Base-by-base conservation (phyloP, 2,888 invertebrate genomes). In the Archips crataeganus region DNA sequence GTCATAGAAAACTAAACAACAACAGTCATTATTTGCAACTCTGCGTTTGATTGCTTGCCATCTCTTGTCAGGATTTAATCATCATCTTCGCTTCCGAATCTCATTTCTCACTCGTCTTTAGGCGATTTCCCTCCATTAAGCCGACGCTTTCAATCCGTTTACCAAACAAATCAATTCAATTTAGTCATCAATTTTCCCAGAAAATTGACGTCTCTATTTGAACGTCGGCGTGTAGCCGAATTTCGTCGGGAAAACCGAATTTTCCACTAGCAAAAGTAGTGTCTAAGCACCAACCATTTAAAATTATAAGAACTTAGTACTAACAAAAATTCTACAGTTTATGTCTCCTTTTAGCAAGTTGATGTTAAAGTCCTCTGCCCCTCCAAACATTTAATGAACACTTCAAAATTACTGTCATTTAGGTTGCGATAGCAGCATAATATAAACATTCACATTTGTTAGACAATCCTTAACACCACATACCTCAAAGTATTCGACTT, bases 111-210 rank as follows among this genome's bases (percentile, higher is more conserved):
- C 79, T 77, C 64, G 74, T 59, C 74, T 78, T 75, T 76, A 75
- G 71, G 74, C 77, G 78, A 82, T 82, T 82, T 79, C 77, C 79
- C 78, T 71, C 77, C 75, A 78, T 78, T 79, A 79, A 78, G 75
- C 61, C 67, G 67, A 70, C 71, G 75, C 76, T 73, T 76, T 77
- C 71, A 77, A 77, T 80, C 76, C 78, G 77, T 77, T 78, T 74
- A 66, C 74, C 80, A 81, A 84, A 81, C 80, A 84, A 82, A 81
- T 75, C 79, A 82, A 83, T 84, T 74, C 77, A 79, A 79, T 85
- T 80, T 77, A 78, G 76, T 75, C 80, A 77, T 80, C 79, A 80
- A 80, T 82, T 82, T 81, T 73, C 69, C 57, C 76, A 75, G 78
- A 71, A 80, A 79, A 71, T 74, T 71, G 70, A 61, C 66, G 57